phyloP scores from a whole-genome alignment of 2,113 vertebrate genomes.

The Nesoenas mayeri region DNA sequence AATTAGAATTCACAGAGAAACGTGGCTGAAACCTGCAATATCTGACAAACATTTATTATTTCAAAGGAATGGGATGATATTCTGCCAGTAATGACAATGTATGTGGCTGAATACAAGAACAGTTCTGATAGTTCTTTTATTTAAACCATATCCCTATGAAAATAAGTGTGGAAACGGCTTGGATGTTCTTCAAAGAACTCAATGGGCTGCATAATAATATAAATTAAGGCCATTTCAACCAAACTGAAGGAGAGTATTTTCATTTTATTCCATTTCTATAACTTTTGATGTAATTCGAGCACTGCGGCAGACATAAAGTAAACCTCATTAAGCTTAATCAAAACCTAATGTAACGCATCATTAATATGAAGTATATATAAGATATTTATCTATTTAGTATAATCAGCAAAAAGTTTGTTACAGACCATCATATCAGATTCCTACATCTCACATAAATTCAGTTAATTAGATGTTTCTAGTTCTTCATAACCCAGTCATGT shows the following conservation, averaged over 20 bases:
- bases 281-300: constrained; percentile 65
- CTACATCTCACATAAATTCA: not conserved
- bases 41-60: constrained; percentile 51
- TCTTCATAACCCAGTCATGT: not conserved
- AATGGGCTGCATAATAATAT: constrained; percentile 67
- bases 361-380: not conserved
- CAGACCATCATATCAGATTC: not conserved
- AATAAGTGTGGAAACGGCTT: constrained; percentile 70
- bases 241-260: constrained; percentile 58
- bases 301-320: constrained; percentile 27
- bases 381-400: not conserved
- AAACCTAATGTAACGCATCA: constrained; percentile 47
- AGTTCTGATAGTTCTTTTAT: constrained; percentile 69
- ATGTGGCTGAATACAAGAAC: constrained; percentile 63
- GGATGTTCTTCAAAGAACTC: constrained; percentile 71
- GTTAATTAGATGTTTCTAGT: not conserved
- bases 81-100: constrained; percentile 69
- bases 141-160: constrained; percentile 73
- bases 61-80: constrained; percentile 67
- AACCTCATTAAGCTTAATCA: constrained; percentile 56
- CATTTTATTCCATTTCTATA: constrained; percentile 49
- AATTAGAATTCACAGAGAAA: constrained; percentile 46
- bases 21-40: constrained; percentile 22
- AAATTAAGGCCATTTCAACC: constrained; percentile 68
- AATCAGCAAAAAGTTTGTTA: not conserved